Conservation (phyloP, 2,113 vertebrate species). For the Dipodomys ordii region DNA sequence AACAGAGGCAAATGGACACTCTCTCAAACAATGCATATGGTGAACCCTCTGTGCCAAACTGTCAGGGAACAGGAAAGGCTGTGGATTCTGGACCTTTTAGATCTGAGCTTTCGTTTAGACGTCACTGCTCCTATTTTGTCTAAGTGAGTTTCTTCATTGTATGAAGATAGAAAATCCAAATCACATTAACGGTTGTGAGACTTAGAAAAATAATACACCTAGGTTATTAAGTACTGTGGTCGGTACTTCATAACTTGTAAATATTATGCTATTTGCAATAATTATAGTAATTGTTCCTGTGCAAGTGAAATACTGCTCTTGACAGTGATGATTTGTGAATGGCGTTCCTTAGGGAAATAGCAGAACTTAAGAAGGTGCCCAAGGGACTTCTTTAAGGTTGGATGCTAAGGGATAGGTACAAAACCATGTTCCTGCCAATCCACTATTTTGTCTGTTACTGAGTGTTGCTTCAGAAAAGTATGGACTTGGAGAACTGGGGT, state of each 20-base stretch:
- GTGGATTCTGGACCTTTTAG: conserved; percentile 19
- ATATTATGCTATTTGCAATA: background rate
- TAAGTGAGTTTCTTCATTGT: conserved; percentile 37
- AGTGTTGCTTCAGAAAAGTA: background rate
- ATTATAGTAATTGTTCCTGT: background rate
- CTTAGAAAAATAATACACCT: background rate
- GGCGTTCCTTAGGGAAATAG: background rate
- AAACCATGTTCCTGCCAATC: background rate
- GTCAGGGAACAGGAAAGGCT: background rate
- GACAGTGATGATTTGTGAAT: background rate
- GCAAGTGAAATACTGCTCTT: background rate
- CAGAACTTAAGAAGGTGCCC: background rate
- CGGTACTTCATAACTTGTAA: background rate
- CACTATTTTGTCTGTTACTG: background rate
- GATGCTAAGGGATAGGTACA: background rate
- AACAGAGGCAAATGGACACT: background rate
- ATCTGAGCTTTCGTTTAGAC: background rate
- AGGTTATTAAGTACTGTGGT: background rate
- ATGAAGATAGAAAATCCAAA: background rate
- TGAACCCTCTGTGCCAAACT: background rate
- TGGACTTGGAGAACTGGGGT: background rate
- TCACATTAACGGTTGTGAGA: background rate
- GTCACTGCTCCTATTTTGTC: conserved; percentile 31
- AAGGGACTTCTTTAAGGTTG: background rate
- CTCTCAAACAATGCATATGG: background rate